Conservation (phyloP, 2,113 vertebrate species). For the Embiotoca jacksoni region DNA sequence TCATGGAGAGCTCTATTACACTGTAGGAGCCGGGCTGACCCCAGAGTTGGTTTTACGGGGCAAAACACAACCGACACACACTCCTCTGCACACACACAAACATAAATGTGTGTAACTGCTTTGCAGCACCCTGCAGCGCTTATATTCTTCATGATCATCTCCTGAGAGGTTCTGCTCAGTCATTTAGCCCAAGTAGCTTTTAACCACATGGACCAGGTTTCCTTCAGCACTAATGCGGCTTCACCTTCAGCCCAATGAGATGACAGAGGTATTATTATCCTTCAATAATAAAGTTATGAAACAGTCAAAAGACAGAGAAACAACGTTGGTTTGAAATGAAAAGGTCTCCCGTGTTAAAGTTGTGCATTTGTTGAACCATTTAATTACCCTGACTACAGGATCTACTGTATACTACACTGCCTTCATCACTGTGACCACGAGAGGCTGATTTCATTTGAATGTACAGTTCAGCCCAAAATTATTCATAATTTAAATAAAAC, state of each 20-base stretch:
- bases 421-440: too few relatives aligned
- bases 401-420: too few relatives aligned
- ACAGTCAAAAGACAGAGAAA: too few relatives aligned
- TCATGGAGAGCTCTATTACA: constrained; percentile 25
- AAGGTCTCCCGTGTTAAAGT: too few relatives aligned
- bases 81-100: not conserved
- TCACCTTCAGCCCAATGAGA: constrained; percentile 26
- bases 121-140: constrained; percentile 24
- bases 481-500: too few relatives aligned
- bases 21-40: constrained; percentile 35
- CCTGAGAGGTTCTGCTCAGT: constrained; percentile 42
- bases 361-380: too few relatives aligned
- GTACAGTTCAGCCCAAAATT: too few relatives aligned
- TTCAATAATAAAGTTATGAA: too few relatives aligned
- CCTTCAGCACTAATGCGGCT: constrained; percentile 23
- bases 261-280: constrained; percentile 10
- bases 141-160: constrained; percentile 40
- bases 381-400: too few relatives aligned
- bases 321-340: too few relatives aligned
- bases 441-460: too few relatives aligned
- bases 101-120: constrained; percentile 34
- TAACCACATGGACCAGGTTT: constrained; percentile 40
- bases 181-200: constrained; percentile 45
- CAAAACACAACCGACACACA: constrained; percentile 9
- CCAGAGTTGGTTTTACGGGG: constrained; percentile 18